phyloP scores from a whole-genome alignment of 1,140 invertebrate genomes.

The Heliconius hewitsoni region DNA sequence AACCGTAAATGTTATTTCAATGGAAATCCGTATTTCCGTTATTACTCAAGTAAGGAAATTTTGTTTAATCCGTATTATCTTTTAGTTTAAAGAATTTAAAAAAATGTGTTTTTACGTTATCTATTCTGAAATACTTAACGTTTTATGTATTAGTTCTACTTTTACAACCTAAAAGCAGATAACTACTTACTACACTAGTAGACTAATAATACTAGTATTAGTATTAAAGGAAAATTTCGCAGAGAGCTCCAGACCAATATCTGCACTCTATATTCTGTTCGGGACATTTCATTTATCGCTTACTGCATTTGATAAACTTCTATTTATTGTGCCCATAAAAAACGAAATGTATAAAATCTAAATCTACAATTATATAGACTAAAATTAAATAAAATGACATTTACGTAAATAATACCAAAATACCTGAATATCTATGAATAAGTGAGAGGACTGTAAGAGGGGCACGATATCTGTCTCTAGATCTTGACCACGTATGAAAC shows the following conservation, averaged over 20 bases:
- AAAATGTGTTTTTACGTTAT: no score
- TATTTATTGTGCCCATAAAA: neutral
- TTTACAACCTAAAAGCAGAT: neutral
- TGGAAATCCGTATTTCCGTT: slow-evolving; percentile 45
- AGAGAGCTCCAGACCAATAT: neutral
- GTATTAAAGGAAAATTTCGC: neutral
- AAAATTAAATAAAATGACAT: neutral
- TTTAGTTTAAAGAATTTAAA: neutral
- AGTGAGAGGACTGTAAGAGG: neutral
- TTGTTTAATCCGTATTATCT: neutral
- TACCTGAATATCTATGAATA: neutral
- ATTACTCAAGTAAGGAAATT: slow-evolving; percentile 21
- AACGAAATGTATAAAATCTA: neutral
- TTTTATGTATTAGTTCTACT: neutral
- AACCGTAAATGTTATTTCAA: slow-evolving; percentile 56
- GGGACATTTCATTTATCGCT: slow-evolving; percentile 9
- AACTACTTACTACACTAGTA: no score
- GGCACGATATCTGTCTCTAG: neutral
- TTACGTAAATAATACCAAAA: neutral
- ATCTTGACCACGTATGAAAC: slow-evolving; percentile 3
- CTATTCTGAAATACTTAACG: no score
- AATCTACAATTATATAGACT: neutral
- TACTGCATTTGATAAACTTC: slow-evolving; percentile 4
- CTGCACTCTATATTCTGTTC: slow-evolving; percentile 1
- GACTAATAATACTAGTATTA: neutral